phyloP scores from a whole-genome alignment of 2,113 vertebrate species.

The Clarias magur region DNA sequence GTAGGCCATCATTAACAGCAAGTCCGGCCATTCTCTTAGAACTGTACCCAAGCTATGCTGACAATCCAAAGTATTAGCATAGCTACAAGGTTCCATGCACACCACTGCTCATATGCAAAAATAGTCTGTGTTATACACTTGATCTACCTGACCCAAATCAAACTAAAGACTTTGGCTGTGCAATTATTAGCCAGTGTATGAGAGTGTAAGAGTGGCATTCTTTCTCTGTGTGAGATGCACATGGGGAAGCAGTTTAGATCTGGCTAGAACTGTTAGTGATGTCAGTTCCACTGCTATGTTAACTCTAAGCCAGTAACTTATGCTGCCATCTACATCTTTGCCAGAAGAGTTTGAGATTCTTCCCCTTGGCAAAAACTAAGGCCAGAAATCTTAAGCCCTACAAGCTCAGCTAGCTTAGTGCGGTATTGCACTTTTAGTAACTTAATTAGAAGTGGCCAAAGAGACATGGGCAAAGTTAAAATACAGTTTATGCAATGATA shows the following conservation, averaged over 20 bases:
- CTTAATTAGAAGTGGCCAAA: slow-evolving; percentile 27
- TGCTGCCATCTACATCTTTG: slow-evolving; percentile 70
- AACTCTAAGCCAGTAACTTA: slow-evolving; percentile 60
- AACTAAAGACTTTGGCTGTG: slow-evolving; percentile 1
- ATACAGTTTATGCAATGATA: background rate
- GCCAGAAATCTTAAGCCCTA: slow-evolving; percentile 47
- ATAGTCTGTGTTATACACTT: slow-evolving; percentile 37
- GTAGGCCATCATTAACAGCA: slow-evolving; percentile 57
- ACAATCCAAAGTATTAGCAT: slow-evolving; percentile 60
- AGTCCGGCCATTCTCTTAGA: slow-evolving; percentile 54
- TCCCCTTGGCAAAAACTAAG: slow-evolving; percentile 55
- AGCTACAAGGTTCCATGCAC: slow-evolving; percentile 45
- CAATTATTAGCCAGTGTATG: background rate
- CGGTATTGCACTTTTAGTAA: slow-evolving; percentile 10
- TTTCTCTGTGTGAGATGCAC: slow-evolving; percentile 35
- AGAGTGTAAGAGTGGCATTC: background rate
- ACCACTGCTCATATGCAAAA: slow-evolving; percentile 38
- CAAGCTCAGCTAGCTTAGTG: slow-evolving; percentile 29
- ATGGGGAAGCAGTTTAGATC: slow-evolving; percentile 54
- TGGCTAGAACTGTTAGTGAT: slow-evolving; percentile 64
- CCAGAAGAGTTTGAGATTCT: slow-evolving; percentile 71
- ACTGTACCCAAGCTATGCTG: slow-evolving; percentile 57
- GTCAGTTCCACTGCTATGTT: slow-evolving; percentile 66
- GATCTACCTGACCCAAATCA: slow-evolving; percentile 30
- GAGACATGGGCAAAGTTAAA: background rate